Evolutionary conservation across 2,797 vertebrate genomes (phyloP).

Genomic region (Xerus rutilus): DNA sequence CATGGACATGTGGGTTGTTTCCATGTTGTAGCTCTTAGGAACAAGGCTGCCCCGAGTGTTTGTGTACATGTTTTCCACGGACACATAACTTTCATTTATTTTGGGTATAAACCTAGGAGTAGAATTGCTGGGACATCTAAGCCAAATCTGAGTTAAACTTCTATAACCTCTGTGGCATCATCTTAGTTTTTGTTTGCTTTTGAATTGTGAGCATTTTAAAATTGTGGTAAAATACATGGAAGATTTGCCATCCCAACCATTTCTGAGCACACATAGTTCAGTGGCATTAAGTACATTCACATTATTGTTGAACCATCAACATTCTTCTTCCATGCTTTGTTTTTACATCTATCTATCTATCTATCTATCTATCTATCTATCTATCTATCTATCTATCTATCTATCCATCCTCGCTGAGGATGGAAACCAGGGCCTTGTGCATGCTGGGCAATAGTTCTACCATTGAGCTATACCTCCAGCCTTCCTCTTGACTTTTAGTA

Average conservation of each 20-base stretch:
- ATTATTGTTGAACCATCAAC: fast-evolving
- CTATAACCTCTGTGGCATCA: not conserved
- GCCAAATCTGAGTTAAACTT: not conserved
- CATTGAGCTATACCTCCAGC: not conserved
- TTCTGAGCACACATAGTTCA: not conserved
- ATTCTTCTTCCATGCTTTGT: not conserved
- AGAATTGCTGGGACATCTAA: not conserved
- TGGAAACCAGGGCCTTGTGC: not conserved
- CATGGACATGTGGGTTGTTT: not conserved
- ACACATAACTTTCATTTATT: not conserved
- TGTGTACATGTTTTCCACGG: not conserved
- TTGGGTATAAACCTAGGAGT: not conserved
- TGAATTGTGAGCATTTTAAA: not conserved
- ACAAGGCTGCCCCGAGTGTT: too few relatives aligned
- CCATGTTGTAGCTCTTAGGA: not conserved
- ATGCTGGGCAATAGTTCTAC: not conserved
- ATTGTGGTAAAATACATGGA: not conserved
- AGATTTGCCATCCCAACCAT: not conserved
- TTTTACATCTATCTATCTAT: not conserved
- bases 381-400: too few relatives aligned
- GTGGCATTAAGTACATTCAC: not conserved
- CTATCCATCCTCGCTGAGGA: not conserved
- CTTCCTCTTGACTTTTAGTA: not conserved
- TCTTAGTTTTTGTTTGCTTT: not conserved
- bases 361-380: too few relatives aligned